These are phyloP conservation scores for Mercenaria mercenaria DNA, from an alignment of 1,140 invertebrate genomes.

Conservation along the genomic window DNA sequence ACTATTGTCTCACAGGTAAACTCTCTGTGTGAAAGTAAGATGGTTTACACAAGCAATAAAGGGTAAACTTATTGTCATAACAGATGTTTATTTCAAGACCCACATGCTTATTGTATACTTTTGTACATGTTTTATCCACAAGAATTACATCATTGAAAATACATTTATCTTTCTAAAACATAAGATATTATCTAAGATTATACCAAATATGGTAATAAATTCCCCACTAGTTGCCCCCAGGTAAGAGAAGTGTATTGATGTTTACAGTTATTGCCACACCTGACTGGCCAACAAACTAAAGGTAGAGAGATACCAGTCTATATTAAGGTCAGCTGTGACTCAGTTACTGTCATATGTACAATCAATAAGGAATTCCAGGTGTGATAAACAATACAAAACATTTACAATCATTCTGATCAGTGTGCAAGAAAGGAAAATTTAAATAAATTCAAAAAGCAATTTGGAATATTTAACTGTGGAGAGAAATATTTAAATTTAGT, in stretches of 20 bases:
- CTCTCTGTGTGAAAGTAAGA: too few relatives aligned
- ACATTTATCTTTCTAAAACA: too few relatives aligned
- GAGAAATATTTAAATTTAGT: neutral
- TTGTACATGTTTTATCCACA: too few relatives aligned
- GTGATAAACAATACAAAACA: neutral
- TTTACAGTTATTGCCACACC: slow-evolving; percentile 38
- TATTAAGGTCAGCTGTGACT: slow-evolving; percentile 31
- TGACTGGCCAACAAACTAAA: slow-evolving; percentile 3
- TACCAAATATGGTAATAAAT: slow-evolving; percentile 15
- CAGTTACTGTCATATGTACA: slow-evolving; percentile 37
- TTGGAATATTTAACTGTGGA: neutral
- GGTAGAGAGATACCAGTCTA: neutral
- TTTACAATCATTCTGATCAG: neutral
- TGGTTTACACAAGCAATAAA: too few relatives aligned
- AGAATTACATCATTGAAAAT: too few relatives aligned
- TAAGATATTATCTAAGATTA: slow-evolving; percentile 22
- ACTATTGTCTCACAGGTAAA: neutral
- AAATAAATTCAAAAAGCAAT: neutral
- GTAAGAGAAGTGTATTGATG: slow-evolving; percentile 42
- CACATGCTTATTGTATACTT: too few relatives aligned
- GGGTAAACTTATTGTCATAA: too few relatives aligned
- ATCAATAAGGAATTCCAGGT: slow-evolving; percentile 40
- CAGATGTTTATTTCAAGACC: too few relatives aligned
- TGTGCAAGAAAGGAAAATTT: neutral
- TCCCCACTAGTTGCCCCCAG: slow-evolving; percentile 37